Evolutionary conservation across 2,888 invertebrate genomes (phyloP), one percentile per base, ranked within the genome.

Genomic region (Muscina levida): DNA sequence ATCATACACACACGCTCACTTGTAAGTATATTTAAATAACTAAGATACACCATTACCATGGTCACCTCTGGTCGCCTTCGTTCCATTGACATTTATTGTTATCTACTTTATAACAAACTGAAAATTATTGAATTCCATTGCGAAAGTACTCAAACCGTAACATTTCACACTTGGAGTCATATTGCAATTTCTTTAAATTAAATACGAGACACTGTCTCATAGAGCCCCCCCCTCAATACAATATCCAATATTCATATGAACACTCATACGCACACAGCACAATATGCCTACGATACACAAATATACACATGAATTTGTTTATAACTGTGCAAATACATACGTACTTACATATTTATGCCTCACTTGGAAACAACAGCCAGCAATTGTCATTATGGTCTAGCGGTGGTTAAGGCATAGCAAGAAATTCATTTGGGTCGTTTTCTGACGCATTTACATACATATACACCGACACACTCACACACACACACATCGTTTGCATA

Each of bases 401-500:
- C n/a, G 31, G 31, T 31, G 31, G 31, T 8, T 31, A 31, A 31
- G 31, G 31, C 3, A 31, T 31, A 31, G 8, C 3, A 31, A 31
- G 31, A 31, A 31, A 31, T 31, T 8, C 31, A 31, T 31, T 31
- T 31, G 31, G 31, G 8, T 31, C 31, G 31, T 31, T 31, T 31
- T 8, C 31, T 8, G 3, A 31, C 31, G 4, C 3, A 31, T 8
- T n/a, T n/a, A 31, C 4, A 5, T 8, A 31, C 31, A 8, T 3
- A 8, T 8, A 31, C 10, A 31, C 31, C 31, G 8, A 31, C 31
- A 31, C 31, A 31, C 4, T 31, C 31, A 31, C 31, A 8, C 4
- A 8, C 31, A 31, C 10, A 70, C 72, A 78, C 78, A 71, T 66
- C 73, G 56, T 79, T 72, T 75, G 72, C 67, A 79, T 72, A 79